These are phyloP conservation scores for Malurus elegans DNA, from an alignment of 2,113 vertebrate species.

Conservation along the genomic window DNA sequence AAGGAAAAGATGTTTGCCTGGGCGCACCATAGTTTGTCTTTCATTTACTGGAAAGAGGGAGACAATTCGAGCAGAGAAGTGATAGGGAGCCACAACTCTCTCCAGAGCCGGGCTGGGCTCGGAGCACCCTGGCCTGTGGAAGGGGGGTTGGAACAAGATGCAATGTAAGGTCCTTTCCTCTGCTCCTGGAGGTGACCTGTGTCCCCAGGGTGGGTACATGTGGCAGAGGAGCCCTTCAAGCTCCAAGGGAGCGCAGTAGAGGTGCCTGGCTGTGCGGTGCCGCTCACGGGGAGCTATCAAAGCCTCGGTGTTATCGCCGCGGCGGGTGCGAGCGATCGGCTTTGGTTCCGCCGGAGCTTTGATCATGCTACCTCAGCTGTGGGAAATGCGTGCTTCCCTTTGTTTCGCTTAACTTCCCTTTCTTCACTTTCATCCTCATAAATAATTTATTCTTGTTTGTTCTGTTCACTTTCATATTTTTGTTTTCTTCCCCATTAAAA, in stretches of 20 bases:
- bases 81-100: neutral
- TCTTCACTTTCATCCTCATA: constrained; percentile 55
- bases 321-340: neutral
- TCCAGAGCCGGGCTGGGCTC: neutral
- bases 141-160: neutral
- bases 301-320: rapidly evolving
- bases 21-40: neutral
- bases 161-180: neutral
- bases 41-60: neutral
- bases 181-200: neutral
- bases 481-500: constrained; percentile 30
- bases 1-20: neutral
- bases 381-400: constrained; percentile 15
- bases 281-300: neutral
- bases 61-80: neutral
- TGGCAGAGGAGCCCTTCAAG: too few species aligned
- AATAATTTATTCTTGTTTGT: constrained; percentile 60
- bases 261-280: neutral
- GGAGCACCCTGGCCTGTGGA: neutral
- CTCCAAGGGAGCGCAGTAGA: neutral
- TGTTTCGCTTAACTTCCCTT: constrained; percentile 34
- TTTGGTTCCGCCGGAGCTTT: constrained; percentile 5
- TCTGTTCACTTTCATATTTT: constrained; percentile 42
- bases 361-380: neutral
- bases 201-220: rapidly evolving